phyloP scores from a whole-genome alignment of 2,888 invertebrate species.

The Plagiodera versicolora region DNA sequence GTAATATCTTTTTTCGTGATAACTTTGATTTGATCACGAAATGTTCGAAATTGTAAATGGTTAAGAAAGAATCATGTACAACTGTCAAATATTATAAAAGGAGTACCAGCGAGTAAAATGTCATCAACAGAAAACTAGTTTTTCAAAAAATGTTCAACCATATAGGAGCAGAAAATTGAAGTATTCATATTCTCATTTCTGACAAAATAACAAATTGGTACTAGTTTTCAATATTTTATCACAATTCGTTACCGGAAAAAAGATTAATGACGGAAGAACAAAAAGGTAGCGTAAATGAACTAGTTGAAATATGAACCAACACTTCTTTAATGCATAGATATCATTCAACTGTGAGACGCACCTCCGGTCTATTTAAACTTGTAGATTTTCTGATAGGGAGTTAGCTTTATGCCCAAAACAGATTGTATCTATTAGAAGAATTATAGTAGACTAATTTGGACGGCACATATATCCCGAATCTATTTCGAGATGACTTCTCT shows the following conservation, averaged over 20 bases:
- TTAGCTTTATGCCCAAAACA: constrained; percentile 38
- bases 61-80: too few species aligned
- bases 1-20: too few species aligned
- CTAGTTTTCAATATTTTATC: background rate
- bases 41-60: too few species aligned
- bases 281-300: constrained; percentile 6
- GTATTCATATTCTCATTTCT: background rate
- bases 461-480: constrained; percentile 28
- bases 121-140: too few species aligned
- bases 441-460: constrained; percentile 42
- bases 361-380: constrained; percentile 23
- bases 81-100: too few species aligned
- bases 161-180: too few species aligned
- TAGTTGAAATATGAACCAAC: constrained; percentile 9
- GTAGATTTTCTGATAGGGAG: constrained; percentile 35
- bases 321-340: background rate
- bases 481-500: constrained; percentile 29
- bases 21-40: too few species aligned
- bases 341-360: background rate
- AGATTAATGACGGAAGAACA: constrained; percentile 7
- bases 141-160: too few species aligned
- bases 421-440: constrained; percentile 45
- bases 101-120: too few species aligned
- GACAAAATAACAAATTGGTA: background rate
- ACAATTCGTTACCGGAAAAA: background rate